These are phyloP conservation scores for Whitmania pigra DNA, from an alignment of 1,140 invertebrate genomes.

Conservation along the genomic window DNA sequence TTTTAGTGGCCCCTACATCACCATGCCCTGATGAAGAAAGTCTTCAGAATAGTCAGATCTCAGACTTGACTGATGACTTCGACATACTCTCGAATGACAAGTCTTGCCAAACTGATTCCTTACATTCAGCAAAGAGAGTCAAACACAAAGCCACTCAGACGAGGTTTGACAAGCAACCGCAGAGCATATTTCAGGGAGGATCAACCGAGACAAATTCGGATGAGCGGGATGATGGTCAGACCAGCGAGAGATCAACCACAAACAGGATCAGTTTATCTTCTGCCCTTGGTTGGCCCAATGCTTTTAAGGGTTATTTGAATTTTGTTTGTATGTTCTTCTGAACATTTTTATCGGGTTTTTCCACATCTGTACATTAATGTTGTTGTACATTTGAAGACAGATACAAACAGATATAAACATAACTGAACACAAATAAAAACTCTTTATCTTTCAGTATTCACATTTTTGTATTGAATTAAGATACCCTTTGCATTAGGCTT, in stretches of 20 bases:
- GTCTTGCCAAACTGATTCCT: not conserved
- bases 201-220: not conserved
- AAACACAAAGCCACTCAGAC: constrained; percentile 13
- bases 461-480: not conserved
- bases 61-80: not conserved
- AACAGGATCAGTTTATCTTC: constrained; percentile 3
- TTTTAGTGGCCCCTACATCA: too few species aligned
- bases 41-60: too few species aligned
- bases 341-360: not conserved
- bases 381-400: too few species aligned
- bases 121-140: not conserved
- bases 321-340: not conserved
- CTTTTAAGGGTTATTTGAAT: not conserved
- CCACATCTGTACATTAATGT: not conserved
- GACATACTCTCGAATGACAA: not conserved
- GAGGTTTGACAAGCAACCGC: not conserved
- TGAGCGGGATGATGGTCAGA: not conserved
- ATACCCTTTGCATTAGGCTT: not conserved
- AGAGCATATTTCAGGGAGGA: not conserved
- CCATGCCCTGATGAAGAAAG: too few species aligned
- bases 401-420: too few species aligned
- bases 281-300: constrained; percentile 10
- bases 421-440: too few species aligned
- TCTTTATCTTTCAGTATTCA: constrained; percentile 1
- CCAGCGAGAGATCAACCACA: not conserved